Base-by-base conservation (phyloP, 2,888 invertebrate genomes). In the Iphiclides podalirius region DNA sequence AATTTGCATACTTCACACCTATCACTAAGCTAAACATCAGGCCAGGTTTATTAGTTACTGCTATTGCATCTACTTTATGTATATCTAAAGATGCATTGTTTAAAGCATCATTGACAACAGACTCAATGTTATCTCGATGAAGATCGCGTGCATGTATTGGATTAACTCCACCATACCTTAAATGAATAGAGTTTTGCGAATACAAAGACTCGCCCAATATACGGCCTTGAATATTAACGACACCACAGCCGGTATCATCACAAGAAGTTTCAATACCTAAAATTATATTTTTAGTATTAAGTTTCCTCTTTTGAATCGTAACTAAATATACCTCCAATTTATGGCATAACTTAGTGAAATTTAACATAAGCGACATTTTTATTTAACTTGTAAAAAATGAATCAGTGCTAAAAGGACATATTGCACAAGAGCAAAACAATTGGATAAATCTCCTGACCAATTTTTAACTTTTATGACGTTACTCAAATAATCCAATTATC, bases 221-320 rank as follows among this genome's bases (percentile, higher is more conserved):
- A 53, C 89, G 85, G 17, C 95, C 94, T 49, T 90, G 68, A 13
- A 87, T 89, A 76, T 95, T 91, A 4, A 99, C 93, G 56, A 99
- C 89, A 34, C 97, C 98, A 69, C 95, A 94, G 14, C 97, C 98
- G 1, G 98, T 99, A 75, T 99, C 99, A 89, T 99, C 98, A 74
- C 98, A 99, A 54, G 98, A 98, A 2, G 98, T 97, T 91, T 99
- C 99, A 64, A 99, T 98, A 4, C 98, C 98, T 59, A 98, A 83
- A 46, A 98, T 55, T 35, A 56, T 46, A 28, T 64, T 68, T 26
- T 40, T 40, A 16, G 57, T 53, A 17, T n/a, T 31, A 15, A 26
- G 38, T 14, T 14, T 36, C 36, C 31, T 14, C 9, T 39, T 14
- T 31, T 36, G 40, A 36, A 26, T 20, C 1, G 9, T 14, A 28